phyloP scores from a whole-genome alignment of 2,888 invertebrate genomes.

The Amaurobius ferox region DNA sequence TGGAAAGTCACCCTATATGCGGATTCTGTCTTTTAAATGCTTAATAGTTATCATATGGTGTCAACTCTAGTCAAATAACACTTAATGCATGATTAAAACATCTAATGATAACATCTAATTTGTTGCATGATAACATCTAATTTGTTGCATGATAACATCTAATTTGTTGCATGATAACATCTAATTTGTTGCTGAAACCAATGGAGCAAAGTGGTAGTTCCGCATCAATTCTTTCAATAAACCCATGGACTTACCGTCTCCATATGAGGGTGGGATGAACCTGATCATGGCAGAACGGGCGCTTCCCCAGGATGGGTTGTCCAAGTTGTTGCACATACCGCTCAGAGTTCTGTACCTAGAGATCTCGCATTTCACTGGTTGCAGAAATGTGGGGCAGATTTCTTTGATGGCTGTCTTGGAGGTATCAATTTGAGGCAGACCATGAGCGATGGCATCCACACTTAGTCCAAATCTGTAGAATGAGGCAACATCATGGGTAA shows the following conservation, averaged over 20 bases:
- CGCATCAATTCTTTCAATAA: too few relatives aligned
- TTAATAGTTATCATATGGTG: too few relatives aligned
- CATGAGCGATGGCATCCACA: conserved; percentile 77
- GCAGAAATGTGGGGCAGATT: conserved; percentile 77
- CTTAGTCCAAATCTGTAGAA: conserved; percentile 75
- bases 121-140: too few relatives aligned
- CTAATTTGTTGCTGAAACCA: too few relatives aligned
- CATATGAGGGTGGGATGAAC: conserved; percentile 75
- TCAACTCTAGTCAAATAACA: too few relatives aligned
- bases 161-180: too few relatives aligned
- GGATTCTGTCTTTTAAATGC: too few relatives aligned
- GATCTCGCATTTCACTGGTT: conserved; percentile 76
- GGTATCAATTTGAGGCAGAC: conserved; percentile 78
- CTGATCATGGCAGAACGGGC: conserved; percentile 75
- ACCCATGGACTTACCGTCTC: conserved; percentile 75
- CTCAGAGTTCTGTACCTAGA: conserved; percentile 76
- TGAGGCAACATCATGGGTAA: neutral
- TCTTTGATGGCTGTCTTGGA: conserved; percentile 76
- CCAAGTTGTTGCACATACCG: conserved; percentile 79
- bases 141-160: too few relatives aligned
- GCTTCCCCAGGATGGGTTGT: conserved; percentile 78
- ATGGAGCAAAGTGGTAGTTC: too few relatives aligned
- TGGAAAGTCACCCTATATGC: too few relatives aligned
- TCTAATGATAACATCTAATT: too few relatives aligned
- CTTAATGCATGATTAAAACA: too few relatives aligned